Evolutionary conservation across 2,888 invertebrate genomes (phyloP), one percentile per base, ranked within the genome.

Genomic region (Rhagophthalmus giganteus): DNA sequence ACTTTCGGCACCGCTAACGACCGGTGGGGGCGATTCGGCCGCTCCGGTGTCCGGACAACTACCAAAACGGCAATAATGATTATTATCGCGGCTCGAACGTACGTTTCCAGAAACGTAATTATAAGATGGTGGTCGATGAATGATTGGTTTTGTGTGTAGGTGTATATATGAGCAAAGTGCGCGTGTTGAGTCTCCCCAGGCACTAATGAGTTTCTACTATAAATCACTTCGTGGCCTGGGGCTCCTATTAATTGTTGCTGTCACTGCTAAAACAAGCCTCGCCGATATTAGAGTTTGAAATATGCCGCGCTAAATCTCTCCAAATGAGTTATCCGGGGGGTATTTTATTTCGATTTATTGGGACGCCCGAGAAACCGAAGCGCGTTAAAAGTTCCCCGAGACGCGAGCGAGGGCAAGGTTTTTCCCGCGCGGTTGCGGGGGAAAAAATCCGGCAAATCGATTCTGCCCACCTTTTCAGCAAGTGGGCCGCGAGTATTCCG

Each of bases 181-280:
- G 59, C 63, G 61, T 64, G 63, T 61, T 57, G 65, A 62, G 59
- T 61, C 66, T 66, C 69, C 66, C 63, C 67, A 53, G 67, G 67
- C 66, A 58, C 67, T 69, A 69, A 69, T 69, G 69, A 69, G 69
- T 68, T 68, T 67, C 69, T 66, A 66, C 66, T 62, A 69, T 69
- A 69, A 68, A 69, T 69, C 69, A 69, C 61, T 49, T 41, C 49
- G 58, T 64, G 60, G 62, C 67, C 64, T 45, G 62, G 55, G 65
- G 69, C 67, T 59, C 61, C 66, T 68, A 68, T 69, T 69, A 69
- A 69, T 69, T 69, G 69, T 67, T 64, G 64, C 67, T 67, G 69
- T 69, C 69, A 64, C 64, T 66, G 63, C 63, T 64, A 63, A 65
- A 66, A 63, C 61, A 57, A 52, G 63, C 61, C 57, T 54, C 60